Conservation (phyloP, 2,797 vertebrate genomes). For the Harpagifer antarcticus region DNA sequence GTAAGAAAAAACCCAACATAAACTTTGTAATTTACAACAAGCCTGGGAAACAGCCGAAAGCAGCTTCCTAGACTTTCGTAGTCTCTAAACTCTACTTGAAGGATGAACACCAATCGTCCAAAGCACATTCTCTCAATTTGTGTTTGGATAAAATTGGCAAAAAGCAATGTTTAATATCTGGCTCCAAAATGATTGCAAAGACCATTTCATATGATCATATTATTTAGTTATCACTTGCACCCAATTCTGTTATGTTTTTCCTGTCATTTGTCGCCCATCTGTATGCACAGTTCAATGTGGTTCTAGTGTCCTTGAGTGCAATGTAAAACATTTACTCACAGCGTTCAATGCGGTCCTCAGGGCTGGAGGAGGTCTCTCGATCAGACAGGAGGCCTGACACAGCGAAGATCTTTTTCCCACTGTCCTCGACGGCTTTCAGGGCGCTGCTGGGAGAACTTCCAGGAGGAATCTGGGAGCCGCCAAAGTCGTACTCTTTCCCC, state of each 20-base stretch:
- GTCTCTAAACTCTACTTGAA: not conserved
- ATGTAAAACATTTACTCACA: constrained; percentile 89
- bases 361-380: constrained; percentile 97
- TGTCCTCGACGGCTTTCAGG: constrained; percentile 96
- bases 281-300: not conserved
- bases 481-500: constrained; percentile 99
- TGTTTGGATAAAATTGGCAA: not conserved
- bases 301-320: constrained; percentile 4
- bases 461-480: constrained; percentile 92
- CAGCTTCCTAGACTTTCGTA: not conserved
- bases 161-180: not conserved
- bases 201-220: not conserved
- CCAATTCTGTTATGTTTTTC: not conserved
- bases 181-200: not conserved
- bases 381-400: constrained; percentile 99
- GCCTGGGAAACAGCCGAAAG: not conserved
- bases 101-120: not conserved
- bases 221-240: not conserved
- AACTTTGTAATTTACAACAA: not conserved
- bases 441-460: constrained; percentile 92
- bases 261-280: constrained; percentile 17
- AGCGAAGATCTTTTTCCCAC: constrained; percentile 98
- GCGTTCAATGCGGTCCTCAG: constrained; percentile 97
- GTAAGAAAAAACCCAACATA: not conserved
- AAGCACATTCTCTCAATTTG: not conserved